Percentiles rank a stretch among this genome's conserved stretches.
phyloP scores from a whole-genome alignment of 1,140 invertebrate genomes.

The Brachionus asplanchnoidis region DNA sequence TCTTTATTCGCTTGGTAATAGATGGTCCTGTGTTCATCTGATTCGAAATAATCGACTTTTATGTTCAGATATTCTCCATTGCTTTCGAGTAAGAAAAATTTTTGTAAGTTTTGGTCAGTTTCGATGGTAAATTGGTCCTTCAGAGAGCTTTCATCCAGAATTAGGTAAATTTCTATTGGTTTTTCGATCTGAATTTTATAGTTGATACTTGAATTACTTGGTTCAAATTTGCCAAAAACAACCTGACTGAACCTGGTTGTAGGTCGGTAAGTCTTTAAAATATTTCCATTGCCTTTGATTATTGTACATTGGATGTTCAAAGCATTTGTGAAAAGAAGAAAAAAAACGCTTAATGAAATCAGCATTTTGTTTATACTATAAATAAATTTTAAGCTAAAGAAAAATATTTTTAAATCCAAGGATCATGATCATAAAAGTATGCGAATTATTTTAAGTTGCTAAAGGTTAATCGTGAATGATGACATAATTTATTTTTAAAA shows the following conservation, averaged over 20 bases:
- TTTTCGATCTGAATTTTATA: background rate
- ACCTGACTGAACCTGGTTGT: background rate
- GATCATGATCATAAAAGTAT: background rate
- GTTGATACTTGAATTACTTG: background rate
- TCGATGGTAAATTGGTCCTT: background rate
- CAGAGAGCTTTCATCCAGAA: background rate
- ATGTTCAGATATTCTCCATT: slow-evolving; percentile 1
- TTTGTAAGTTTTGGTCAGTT: background rate
- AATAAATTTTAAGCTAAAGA: background rate
- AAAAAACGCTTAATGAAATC: background rate
- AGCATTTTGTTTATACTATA: background rate
- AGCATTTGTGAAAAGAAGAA: background rate
- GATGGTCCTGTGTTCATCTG: background rate
- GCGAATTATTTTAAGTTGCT: background rate
- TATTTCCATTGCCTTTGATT: background rate
- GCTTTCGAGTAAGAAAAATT: background rate
- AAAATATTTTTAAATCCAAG: background rate
- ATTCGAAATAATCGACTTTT: background rate
- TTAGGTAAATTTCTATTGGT: background rate
- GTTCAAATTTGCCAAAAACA: background rate
- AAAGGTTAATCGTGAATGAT: background rate
- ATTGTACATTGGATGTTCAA: background rate
- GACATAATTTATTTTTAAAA: background rate
- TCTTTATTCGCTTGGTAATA: background rate
- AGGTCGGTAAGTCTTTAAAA: background rate